Evolutionary conservation across 1,140 invertebrate species (phyloP).

Genomic region (Calephelis virginiensis): DNA sequence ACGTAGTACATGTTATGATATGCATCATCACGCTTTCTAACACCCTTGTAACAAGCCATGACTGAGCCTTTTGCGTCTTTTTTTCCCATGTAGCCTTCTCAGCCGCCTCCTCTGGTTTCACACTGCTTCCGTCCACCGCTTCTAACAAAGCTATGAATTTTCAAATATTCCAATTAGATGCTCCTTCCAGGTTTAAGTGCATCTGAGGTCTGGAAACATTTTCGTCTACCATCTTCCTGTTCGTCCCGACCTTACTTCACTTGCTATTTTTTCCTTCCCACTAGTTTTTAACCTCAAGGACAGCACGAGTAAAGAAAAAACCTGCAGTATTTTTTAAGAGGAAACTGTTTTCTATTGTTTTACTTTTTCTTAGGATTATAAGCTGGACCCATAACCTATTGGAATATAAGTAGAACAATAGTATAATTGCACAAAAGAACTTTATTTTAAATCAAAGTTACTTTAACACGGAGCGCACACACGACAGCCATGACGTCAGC

Average conservation of each 20-base stretch:
- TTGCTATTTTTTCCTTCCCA: neutral
- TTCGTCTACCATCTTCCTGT: slow-evolving; percentile 23
- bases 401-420: too few species aligned
- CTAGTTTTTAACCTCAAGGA: neutral
- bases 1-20: too few species aligned
- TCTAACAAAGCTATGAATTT: too few species aligned
- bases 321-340: neutral
- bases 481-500: too few species aligned
- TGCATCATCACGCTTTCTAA: too few species aligned
- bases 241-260: slow-evolving; percentile 18
- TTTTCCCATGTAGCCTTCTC: slow-evolving; percentile 26
- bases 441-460: too few species aligned
- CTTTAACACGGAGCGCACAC: too few species aligned
- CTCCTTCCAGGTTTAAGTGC: slow-evolving; percentile 25
- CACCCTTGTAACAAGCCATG: too few species aligned
- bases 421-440: too few species aligned
- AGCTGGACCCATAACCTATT: slow-evolving; percentile 32
- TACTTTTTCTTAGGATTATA: slow-evolving; percentile 19
- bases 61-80: too few species aligned
- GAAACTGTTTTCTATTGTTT: slow-evolving; percentile 14
- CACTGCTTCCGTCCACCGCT: slow-evolving; percentile 13
- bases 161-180: slow-evolving; percentile 30
- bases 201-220: slow-evolving; percentile 8
- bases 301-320: neutral
- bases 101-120: slow-evolving; percentile 24